Evolutionary conservation across 2,113 vertebrate species (phyloP), one percentile per base, ranked within the genome.

Genomic region (Nothoprocta pentlandii): DNA sequence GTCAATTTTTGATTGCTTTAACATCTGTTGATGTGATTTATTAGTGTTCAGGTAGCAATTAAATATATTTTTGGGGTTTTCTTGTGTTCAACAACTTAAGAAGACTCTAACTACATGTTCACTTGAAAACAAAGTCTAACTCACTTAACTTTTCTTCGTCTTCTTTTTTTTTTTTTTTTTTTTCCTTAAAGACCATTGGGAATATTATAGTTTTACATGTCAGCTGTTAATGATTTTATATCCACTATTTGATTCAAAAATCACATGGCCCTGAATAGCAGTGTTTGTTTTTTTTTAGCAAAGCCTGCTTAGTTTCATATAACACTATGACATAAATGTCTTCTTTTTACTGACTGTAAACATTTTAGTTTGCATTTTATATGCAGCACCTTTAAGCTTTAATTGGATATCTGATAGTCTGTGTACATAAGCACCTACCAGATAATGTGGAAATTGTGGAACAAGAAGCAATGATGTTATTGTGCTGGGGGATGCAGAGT

Each of bases 321-420:
- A 95, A 83, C 92, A 95, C 95, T 68, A 23, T 0, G 10, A 94
- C 95, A 92, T 95, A 96, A 97, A 96, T 85, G 90, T 91, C 92
- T 92, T 95, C 54, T 96, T 87, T 94, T 95, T 96, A 97, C 87
- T 85, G 95, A 87, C 87, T 92, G 66, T 91, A 96, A 96, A 95
- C 91, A 92, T 94, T 96, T 80, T 95, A 87, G 87, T 92, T 97
- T 85, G 93, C 59, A 73, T 95, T 96, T 97, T 97, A 95, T 95
- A 81, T 77, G 93, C 86, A 92, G 89, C 87, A 94, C 94, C 77
- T 96, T 95, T 93, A 91, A 94, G 92, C 79, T 93, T 93, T 95
- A 94, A 96, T 94, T 92, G 86, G 94, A 95, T 95, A 97, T 96
- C 71, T 95, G 95, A 97, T 96, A 94, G 95, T 93, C 71, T 94